These are phyloP conservation scores for Hyposoter didymator DNA, from an alignment of 2,888 invertebrate genomes.

Conservation along the genomic window DNA sequence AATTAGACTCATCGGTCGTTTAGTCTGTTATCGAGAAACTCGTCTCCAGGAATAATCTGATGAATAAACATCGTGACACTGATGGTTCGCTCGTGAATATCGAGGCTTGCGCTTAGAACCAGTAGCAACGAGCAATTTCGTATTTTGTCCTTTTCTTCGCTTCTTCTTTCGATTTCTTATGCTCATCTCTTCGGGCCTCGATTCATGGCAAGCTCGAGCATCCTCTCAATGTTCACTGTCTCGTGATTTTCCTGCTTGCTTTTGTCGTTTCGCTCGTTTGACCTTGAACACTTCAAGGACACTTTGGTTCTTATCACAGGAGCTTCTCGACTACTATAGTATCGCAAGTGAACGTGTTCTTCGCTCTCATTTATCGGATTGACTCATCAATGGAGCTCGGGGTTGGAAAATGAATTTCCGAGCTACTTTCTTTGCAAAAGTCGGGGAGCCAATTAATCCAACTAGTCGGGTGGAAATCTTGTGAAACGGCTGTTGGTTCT, in stretches of 20 bases:
- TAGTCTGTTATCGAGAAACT: not conserved
- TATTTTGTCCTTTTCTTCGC: not conserved
- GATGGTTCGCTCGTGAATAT: constrained; percentile 6
- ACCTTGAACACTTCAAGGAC: constrained; percentile 44
- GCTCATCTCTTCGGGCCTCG: constrained; percentile 1
- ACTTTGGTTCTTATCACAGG: constrained; percentile 20
- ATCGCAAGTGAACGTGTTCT: constrained; percentile 30
- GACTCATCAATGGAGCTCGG: not conserved
- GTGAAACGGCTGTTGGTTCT: constrained; percentile 48
- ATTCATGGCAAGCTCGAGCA: constrained; percentile 6
- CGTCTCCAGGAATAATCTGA: not conserved
- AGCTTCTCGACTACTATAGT: constrained; percentile 23
- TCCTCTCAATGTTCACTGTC: not conserved
- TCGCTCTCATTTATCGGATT: constrained; percentile 46
- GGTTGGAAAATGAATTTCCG: constrained; percentile 27
- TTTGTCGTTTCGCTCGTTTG: constrained; percentile 17
- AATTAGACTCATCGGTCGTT: not conserved
- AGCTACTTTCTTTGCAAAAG: constrained; percentile 24
- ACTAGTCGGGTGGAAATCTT: constrained; percentile 59
- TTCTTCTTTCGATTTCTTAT: not conserved
- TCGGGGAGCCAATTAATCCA: constrained; percentile 61
- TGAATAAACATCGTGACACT: not conserved
- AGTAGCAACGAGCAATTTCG: not conserved
- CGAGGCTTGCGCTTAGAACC: not conserved
- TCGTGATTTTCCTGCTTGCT: constrained; percentile 13